These are phyloP conservation scores for Nephrotoma appendiculata DNA, from an alignment of 2,888 invertebrate species.

Conservation along the genomic window DNA sequence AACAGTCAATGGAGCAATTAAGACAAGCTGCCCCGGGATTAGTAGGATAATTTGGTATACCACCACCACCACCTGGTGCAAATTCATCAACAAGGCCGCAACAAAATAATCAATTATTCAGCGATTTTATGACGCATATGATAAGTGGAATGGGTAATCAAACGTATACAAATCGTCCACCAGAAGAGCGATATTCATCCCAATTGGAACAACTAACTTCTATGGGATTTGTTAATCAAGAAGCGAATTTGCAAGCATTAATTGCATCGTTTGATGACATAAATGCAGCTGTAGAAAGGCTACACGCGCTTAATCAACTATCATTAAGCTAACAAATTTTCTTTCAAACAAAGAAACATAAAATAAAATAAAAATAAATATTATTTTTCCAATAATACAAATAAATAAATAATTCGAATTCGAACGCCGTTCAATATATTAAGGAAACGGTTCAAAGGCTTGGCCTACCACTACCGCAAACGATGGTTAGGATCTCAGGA, in stretches of 20 bases:
- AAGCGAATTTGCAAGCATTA: slow-evolving; percentile 92
- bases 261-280: slow-evolving; percentile 94
- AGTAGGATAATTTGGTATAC: slow-evolving; percentile 35
- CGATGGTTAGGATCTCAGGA: no score
- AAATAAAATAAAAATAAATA: background rate
- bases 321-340: slow-evolving; percentile 61
- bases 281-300: slow-evolving; percentile 93
- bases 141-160: slow-evolving; percentile 45
- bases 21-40: slow-evolving; percentile 74
- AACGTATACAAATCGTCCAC: slow-evolving; percentile 48
- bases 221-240: slow-evolving; percentile 95
- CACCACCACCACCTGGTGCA: slow-evolving; percentile 32
- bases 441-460: no score
- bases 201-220: slow-evolving; percentile 86
- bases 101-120: slow-evolving; percentile 25
- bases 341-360: background rate
- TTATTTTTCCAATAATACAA: background rate
- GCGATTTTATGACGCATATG: slow-evolving; percentile 67
- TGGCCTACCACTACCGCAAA: no score
- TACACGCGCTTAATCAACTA: slow-evolving; percentile 66
- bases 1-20: slow-evolving; percentile 82
- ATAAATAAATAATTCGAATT: background rate
- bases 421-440: no score
- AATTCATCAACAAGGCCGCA: slow-evolving; percentile 18
- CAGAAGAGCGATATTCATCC: slow-evolving; percentile 86